A percentile compares a stretch with the other conserved stretches of the same genome.
phyloP scores from a whole-genome alignment of 2,888 invertebrate species.

The Macropis europaea region DNA sequence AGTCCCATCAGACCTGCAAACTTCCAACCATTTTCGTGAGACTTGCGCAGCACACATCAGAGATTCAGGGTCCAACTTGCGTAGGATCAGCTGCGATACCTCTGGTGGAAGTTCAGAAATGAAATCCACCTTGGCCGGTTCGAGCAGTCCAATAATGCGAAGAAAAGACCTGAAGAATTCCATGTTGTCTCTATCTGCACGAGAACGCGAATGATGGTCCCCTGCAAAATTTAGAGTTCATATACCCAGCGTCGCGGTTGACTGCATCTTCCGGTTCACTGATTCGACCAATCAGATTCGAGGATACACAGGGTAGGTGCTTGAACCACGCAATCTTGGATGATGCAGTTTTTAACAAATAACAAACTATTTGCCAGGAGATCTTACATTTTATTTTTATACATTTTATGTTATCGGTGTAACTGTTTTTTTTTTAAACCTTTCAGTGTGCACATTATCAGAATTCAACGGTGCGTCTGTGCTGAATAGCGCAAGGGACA shows the following conservation, averaged over 20 bases:
- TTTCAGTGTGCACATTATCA: too few relatives aligned
- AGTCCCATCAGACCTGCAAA: conserved; percentile 3
- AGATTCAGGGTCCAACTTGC: conserved; percentile 21
- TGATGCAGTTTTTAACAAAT: too few relatives aligned
- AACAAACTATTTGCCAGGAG: too few relatives aligned
- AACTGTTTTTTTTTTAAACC: too few relatives aligned
- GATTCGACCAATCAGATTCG: conserved; percentile 15
- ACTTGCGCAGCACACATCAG: conserved; percentile 17
- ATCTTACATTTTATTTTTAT: too few relatives aligned
- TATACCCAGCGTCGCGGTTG: conserved; percentile 11
- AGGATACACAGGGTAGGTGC: too few relatives aligned
- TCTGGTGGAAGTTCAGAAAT: conserved; percentile 21
- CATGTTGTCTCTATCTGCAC: neutral
- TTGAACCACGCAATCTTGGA: too few relatives aligned
- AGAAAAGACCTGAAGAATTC: conserved; percentile 27
- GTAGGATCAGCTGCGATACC: conserved; percentile 26
- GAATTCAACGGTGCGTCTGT: too few relatives aligned
- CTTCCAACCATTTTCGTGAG: neutral
- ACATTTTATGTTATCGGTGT: too few relatives aligned
- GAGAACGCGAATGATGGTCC: neutral
- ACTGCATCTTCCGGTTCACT: neutral
- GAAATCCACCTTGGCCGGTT: conserved; percentile 29
- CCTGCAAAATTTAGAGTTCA: neutral
- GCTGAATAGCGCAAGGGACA: too few relatives aligned
- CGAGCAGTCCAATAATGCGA: conserved; percentile 10